Conservation (phyloP, 2,888 invertebrate species). For the Phragmatobia fuliginosa region DNA sequence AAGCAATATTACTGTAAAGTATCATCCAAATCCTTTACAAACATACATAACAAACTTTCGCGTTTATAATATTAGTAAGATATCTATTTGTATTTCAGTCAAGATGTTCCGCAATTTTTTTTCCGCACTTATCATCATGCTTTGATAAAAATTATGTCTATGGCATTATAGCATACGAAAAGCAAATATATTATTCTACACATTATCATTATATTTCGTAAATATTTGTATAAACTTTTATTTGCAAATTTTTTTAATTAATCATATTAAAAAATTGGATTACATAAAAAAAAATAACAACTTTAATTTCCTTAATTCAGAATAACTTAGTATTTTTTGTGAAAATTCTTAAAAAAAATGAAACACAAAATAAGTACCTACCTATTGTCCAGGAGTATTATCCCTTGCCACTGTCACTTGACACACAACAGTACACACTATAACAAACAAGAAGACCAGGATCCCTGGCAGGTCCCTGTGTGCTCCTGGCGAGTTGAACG, state of each 20-base stretch:
- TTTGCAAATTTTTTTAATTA: no score
- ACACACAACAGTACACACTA: conserved; percentile 11
- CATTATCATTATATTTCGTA: no score
- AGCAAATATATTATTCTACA: neutral
- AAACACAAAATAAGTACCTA: neutral
- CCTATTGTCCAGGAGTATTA: neutral
- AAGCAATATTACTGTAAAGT: no score
- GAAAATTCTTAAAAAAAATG: neutral
- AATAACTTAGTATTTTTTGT: neutral
- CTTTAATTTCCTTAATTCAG: neutral
- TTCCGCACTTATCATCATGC: no score
- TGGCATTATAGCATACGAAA: neutral
- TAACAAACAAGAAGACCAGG: conserved; percentile 4
- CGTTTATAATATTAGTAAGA: no score
- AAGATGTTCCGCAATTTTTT: neutral
- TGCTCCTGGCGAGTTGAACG: conserved; percentile 56
- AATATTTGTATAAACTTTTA: no score
- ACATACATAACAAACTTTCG: no score
- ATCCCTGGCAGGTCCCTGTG: conserved; percentile 37
- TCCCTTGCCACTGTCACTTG: conserved; percentile 3
- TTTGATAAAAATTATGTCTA: neutral
- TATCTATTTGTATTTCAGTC: no score
- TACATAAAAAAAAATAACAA: no score
- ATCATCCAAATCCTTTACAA: no score
- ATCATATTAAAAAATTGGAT: no score